A percentile compares a stretch with the other conserved stretches of the same genome.
Conservation (phyloP, 2,113 vertebrate genomes). For the Apteryx owenii region DNA sequence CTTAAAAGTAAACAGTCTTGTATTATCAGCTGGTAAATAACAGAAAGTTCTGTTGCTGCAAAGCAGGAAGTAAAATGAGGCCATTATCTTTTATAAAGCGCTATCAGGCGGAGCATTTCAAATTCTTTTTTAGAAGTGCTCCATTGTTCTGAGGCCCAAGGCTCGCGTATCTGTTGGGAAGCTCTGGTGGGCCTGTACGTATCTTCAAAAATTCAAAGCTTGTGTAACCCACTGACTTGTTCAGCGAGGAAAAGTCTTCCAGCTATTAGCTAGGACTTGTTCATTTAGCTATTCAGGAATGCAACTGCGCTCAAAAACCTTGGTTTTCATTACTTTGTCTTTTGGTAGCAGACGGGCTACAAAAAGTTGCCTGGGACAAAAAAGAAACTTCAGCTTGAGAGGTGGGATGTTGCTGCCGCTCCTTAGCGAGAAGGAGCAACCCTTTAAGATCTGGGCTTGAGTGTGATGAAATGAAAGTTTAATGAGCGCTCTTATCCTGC, state of each 20-base stretch:
- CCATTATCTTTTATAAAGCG: slow-evolving; percentile 55
- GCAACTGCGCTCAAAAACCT: not conserved
- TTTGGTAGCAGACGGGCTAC: not conserved
- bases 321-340: not conserved
- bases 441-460: not conserved
- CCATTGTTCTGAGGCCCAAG: slow-evolving; percentile 27
- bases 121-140: slow-evolving; percentile 45
- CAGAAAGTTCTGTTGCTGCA: not conserved
- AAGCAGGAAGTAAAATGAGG: slow-evolving; percentile 27
- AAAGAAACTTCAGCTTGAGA: not conserved
- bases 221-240: not conserved
- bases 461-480: not conserved
- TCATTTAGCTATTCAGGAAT: not conserved
- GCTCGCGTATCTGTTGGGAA: slow-evolving; percentile 24
- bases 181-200: not conserved
- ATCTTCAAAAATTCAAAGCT: not conserved
- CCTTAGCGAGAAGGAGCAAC: not conserved
- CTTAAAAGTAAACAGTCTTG: not conserved
- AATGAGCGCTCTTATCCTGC: no score
- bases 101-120: not conserved
- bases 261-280: not conserved
- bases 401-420: not conserved
- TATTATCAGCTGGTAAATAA: slow-evolving; percentile 31
- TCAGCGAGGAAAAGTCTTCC: not conserved
- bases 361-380: not conserved